Conservation (phyloP, 2,113 vertebrate genomes). For the Saccopteryx bilineata region DNA sequence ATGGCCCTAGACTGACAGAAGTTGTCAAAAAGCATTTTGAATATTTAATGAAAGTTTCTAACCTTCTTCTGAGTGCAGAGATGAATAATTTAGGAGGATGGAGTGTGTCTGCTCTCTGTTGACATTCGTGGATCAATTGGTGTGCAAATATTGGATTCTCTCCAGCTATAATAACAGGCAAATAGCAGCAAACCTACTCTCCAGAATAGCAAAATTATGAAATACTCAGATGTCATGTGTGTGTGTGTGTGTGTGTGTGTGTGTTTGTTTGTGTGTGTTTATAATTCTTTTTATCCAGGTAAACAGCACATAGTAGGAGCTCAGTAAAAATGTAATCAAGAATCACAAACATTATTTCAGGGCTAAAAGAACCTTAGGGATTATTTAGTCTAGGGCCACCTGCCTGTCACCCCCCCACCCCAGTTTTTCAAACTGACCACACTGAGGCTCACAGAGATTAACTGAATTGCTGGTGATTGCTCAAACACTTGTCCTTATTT, state of each 20-base stretch:
- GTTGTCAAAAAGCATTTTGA: conserved; percentile 27
- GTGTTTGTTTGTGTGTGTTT: neutral
- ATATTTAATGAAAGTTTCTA: neutral
- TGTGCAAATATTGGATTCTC: conserved; percentile 69
- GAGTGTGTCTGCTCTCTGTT: conserved; percentile 43
- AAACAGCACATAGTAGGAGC: neutral
- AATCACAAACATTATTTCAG: neutral
- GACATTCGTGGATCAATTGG: conserved; percentile 69
- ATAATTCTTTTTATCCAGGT: conserved; percentile 5
- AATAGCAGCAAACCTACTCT: conserved; percentile 30
- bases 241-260: neutral
- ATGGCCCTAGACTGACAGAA: neutral
- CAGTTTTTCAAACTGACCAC: neutral
- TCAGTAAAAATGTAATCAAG: neutral
- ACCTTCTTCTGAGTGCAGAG: conserved; percentile 42
- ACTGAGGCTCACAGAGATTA: neutral
- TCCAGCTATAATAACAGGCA: conserved; percentile 38
- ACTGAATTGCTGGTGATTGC: neutral
- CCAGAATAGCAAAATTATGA: conserved; percentile 14
- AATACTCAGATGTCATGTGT: neutral
- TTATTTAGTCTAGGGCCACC: neutral
- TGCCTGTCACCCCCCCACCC: neutral
- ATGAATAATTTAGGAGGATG: conserved; percentile 17
- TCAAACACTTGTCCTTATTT: neutral
- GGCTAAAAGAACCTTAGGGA: neutral